Evolutionary conservation across 2,888 invertebrate species (phyloP).

Genomic region (Andrena camellia): DNA sequence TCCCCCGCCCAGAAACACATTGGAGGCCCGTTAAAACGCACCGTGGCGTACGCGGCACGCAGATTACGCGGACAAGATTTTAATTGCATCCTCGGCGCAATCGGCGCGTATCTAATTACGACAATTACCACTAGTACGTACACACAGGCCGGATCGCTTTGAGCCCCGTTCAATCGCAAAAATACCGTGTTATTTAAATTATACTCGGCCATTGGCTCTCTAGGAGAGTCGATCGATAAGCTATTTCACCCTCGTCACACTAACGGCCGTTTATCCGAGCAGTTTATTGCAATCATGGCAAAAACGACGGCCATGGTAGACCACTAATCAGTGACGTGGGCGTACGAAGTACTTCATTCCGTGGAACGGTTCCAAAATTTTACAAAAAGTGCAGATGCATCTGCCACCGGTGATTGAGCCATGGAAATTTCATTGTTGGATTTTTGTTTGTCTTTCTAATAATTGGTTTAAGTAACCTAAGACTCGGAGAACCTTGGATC

Average conservation of each 20-base stretch:
- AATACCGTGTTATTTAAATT: constrained; percentile 67
- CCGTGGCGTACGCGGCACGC: constrained; percentile 25
- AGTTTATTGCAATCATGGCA: constrained; percentile 53
- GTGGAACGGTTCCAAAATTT: neutral
- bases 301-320: constrained; percentile 44
- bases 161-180: constrained; percentile 53
- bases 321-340: constrained; percentile 34
- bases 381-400: too few relatives aligned
- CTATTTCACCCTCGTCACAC: constrained; percentile 48
- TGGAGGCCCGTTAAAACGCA: constrained; percentile 1
- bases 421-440: too few relatives aligned
- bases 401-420: too few relatives aligned
- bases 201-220: constrained; percentile 57
- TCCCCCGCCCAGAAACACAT: neutral
- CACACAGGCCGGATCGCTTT: constrained; percentile 21
- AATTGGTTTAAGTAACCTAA: too few relatives aligned
- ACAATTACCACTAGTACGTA: constrained; percentile 59
- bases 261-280: constrained; percentile 46
- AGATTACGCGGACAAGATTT: constrained; percentile 59
- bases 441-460: too few relatives aligned
- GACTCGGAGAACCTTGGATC: too few relatives aligned
- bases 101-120: constrained; percentile 63
- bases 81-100: constrained; percentile 63
- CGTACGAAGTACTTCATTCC: neutral
- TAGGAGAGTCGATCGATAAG: constrained; percentile 59